phyloP scores from a whole-genome alignment of 2,113 vertebrate genomes.

The Galeopterus variegatus region DNA sequence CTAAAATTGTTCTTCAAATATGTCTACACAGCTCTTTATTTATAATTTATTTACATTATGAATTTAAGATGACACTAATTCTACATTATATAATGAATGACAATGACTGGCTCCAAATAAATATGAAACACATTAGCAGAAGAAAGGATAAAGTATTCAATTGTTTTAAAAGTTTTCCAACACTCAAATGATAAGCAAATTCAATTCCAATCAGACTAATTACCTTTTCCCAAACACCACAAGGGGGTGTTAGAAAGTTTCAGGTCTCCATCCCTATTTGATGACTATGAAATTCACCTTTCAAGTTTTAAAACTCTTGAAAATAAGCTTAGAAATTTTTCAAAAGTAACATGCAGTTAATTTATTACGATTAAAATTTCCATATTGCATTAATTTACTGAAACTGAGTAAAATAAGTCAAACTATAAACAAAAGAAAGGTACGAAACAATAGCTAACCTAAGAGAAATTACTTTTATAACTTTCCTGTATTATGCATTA shows the following conservation, averaged over 20 bases:
- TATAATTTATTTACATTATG: constrained; percentile 17
- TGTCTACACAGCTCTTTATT: not conserved
- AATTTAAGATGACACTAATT: constrained; percentile 23
- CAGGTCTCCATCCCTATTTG: not conserved
- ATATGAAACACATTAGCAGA: not conserved
- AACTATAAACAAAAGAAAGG: constrained; percentile 18
- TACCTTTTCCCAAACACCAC: not conserved
- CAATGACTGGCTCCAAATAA: constrained; percentile 6
- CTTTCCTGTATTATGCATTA: not conserved
- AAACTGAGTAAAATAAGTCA: not conserved
- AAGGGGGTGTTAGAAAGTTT: not conserved
- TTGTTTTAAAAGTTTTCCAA: constrained; percentile 41
- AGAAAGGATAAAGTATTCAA: not conserved
- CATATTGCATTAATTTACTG: not conserved
- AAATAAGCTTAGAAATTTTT: constrained; percentile 38
- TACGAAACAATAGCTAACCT: not conserved
- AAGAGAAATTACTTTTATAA: not conserved
- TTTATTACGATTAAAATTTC: constrained; percentile 20
- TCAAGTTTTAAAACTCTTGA: constrained; percentile 45
- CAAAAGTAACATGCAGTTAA: not conserved
- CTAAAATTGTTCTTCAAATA: not conserved
- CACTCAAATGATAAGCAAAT: constrained; percentile 41
- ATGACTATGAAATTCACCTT: constrained; percentile 2
- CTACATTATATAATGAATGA: not conserved
- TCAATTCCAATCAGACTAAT: not conserved